Conservation (phyloP, 2,888 invertebrate genomes). For the Dendrolimus houi region DNA sequence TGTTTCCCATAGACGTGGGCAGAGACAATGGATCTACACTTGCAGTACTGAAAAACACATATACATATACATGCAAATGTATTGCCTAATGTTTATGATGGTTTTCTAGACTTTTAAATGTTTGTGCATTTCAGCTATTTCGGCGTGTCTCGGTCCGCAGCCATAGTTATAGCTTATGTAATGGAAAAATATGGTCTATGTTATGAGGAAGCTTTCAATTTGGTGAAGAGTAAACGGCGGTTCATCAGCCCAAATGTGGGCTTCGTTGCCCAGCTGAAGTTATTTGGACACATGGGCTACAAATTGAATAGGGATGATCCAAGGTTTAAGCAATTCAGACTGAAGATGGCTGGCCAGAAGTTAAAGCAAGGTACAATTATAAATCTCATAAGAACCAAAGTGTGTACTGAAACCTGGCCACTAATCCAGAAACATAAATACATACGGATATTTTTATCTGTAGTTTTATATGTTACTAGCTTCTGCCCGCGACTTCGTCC, state of each 20-base stretch:
- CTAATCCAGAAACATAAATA: too few relatives aligned
- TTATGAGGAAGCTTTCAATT: conserved; percentile 80
- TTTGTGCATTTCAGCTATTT: conserved; percentile 79
- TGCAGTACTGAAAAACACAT: too few relatives aligned
- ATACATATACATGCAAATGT: too few relatives aligned
- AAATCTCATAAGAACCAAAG: background rate
- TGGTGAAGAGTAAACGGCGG: conserved; percentile 82
- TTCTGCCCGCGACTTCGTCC: too few relatives aligned
- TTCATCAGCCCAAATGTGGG: conserved; percentile 88
- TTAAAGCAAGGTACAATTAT: conserved; percentile 79
- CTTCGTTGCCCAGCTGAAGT: conserved; percentile 85
- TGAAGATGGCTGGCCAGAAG: conserved; percentile 88
- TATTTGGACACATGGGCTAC: conserved; percentile 88
- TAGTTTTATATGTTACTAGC: too few relatives aligned
- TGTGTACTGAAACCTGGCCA: too few relatives aligned
- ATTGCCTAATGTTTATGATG: background rate
- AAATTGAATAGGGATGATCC: conserved; percentile 81
- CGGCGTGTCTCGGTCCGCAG: conserved; percentile 93
- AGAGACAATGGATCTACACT: too few relatives aligned
- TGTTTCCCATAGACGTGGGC: too few relatives aligned
- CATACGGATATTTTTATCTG: too few relatives aligned
- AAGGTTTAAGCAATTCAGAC: conserved; percentile 84
- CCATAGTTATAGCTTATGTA: conserved; percentile 89
- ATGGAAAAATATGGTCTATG: conserved; percentile 90
- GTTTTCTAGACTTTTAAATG: background rate